Evolutionary conservation across 2,888 invertebrate genomes (phyloP).

Genomic region (Archaeoteleia sp.): DNA sequence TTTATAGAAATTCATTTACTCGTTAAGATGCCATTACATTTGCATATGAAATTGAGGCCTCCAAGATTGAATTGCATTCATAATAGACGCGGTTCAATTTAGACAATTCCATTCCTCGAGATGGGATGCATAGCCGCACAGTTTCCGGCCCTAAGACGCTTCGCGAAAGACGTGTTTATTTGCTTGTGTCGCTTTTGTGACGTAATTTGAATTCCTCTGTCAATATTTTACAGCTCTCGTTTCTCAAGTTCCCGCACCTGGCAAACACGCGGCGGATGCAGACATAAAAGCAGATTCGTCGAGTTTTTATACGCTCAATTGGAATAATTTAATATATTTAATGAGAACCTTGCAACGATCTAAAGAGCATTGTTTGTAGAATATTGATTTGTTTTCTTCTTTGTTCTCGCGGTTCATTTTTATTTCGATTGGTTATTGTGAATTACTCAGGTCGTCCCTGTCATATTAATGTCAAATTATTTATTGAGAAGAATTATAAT

Average conservation of each 20-base stretch:
- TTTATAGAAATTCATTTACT: not conserved
- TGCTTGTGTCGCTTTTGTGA: conserved; percentile 22
- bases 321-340: not conserved
- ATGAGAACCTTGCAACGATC: not conserved
- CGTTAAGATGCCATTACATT: too few species aligned
- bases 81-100: conserved; percentile 5
- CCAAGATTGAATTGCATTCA: conserved; percentile 3
- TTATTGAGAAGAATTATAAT: too few species aligned
- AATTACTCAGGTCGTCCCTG: too few species aligned
- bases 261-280: conserved; percentile 8
- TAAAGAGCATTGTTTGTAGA: too few species aligned
- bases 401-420: not conserved
- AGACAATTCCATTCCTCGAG: conserved; percentile 12
- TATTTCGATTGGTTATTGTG: not conserved
- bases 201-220: conserved; percentile 32
- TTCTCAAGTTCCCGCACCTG: conserved; percentile 12
- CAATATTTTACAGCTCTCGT: conserved; percentile 26
- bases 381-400: not conserved
- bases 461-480: too few species aligned
- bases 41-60: not conserved
- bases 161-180: conserved; percentile 29
- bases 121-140: conserved; percentile 8
- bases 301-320: not conserved
- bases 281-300: conserved; percentile 19
- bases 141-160: conserved; percentile 17